Evolutionary conservation across 2,888 invertebrate species (phyloP).

Genomic region (Malacosoma neustria): DNA sequence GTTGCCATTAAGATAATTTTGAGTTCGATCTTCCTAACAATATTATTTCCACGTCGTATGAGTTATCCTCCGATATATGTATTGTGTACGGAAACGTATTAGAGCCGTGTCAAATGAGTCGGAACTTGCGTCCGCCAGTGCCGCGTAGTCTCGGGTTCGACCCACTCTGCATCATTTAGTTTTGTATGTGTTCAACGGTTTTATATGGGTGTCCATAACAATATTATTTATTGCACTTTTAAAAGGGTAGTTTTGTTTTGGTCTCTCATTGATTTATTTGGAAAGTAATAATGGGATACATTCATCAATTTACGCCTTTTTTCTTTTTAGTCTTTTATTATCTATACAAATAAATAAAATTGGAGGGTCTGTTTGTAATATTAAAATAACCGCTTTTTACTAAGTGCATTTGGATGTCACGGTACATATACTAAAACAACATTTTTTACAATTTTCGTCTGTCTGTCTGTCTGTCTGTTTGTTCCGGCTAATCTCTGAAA

Average conservation of each 20-base stretch:
- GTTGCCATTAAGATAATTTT: too few species aligned
- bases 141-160: constrained; percentile 7
- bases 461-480: too few species aligned
- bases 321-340: too few species aligned
- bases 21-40: too few species aligned
- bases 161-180: constrained; percentile 28
- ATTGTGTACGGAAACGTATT: constrained; percentile 28
- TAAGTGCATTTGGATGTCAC: too few species aligned
- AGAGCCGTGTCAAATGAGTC: constrained; percentile 43
- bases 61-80: constrained; percentile 23
- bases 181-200: constrained; percentile 26
- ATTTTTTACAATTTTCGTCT: too few species aligned
- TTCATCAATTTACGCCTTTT: too few species aligned
- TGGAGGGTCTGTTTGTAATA: too few species aligned
- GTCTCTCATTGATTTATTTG: constrained; percentile 12
- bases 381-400: too few species aligned
- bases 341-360: too few species aligned
- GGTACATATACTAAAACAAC: too few species aligned
- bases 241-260: constrained; percentile 19
- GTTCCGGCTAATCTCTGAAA: too few species aligned
- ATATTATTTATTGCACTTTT: constrained; percentile 22
- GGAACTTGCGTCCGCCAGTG: constrained; percentile 36
- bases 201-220: constrained; percentile 19
- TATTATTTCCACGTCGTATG: neutral
- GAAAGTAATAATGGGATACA: constrained; percentile 14